Conservation (phyloP, 2,113 vertebrate genomes). For the Dipodomys spectabilis region DNA sequence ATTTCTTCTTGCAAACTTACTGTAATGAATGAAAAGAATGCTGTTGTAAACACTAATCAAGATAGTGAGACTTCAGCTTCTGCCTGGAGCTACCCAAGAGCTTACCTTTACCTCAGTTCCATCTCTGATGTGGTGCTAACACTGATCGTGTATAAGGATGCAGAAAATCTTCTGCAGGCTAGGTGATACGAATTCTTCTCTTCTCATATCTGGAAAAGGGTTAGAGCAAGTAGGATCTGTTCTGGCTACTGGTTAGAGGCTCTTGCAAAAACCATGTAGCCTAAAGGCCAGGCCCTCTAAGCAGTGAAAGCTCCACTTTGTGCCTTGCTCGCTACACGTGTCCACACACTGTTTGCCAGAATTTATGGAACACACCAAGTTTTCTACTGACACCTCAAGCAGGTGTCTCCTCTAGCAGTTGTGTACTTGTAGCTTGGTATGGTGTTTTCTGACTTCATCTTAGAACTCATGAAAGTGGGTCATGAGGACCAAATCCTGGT, state of each 20-base stretch:
- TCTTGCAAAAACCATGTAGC: neutral
- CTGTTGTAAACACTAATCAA: neutral
- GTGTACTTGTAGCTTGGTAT: neutral
- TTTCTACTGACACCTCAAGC: neutral
- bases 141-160: neutral
- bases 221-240: neutral
- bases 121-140: conserved; percentile 65
- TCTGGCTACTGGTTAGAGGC: neutral
- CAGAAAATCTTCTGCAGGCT: neutral
- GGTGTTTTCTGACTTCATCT: conserved; percentile 17
- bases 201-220: neutral
- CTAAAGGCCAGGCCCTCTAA: neutral
- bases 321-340: neutral
- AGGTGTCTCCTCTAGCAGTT: neutral
- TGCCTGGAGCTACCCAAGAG: neutral
- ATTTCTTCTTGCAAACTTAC: conserved; percentile 17
- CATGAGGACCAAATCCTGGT: neutral
- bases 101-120: conserved; percentile 14
- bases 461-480: neutral
- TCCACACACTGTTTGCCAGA: neutral
- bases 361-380: neutral
- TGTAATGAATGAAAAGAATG: conserved; percentile 14
- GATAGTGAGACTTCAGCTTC: neutral
- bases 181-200: neutral
- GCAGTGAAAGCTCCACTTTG: no score